Evolutionary conservation across 2,888 invertebrate genomes (phyloP), one percentile per base, ranked within the genome.

Genomic region (Oxystoma pomonae): DNA sequence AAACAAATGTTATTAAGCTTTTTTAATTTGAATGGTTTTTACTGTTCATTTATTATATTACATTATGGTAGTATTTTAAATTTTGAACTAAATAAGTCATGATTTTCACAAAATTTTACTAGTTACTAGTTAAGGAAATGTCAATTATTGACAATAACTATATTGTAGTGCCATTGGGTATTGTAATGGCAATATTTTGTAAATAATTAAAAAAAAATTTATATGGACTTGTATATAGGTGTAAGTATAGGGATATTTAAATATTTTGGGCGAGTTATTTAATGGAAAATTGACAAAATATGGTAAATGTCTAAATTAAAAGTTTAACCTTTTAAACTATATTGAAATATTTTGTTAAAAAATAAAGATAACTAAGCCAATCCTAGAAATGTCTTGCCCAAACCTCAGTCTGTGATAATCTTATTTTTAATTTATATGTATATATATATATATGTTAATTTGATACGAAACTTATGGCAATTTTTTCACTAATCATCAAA

Each of bases 321-420:
- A 7, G 35, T 7, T 35, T 35, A 7, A 7, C 35, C 5, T n/a
- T n/a, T n/a, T n/a, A n/a, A n/a, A n/a, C n/a, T n/a, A n/a, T n/a
- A n/a, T n/a, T n/a, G n/a, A n/a, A 53, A 53, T 53, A 53, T 53
- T 53, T 16, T 53, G 53, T 7, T 7, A 17, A 53, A 63, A 61
- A 60, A 65, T 67, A 56, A 71, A 72, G 69, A 69, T 67, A 67
- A 67, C 69, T 68, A 67, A 69, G 70, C 70, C 71, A 71, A 72
- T 76, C 75, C 76, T 76, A 72, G 69, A 73, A 73, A 70, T 76
- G 57, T 78, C 79, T 78, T 78, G 78, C 78, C 78, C 78, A 74
- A 70, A 68, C 64, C 73, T 52, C 58, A 58, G 68, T 76, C 80
- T 80, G 80, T 80, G 80, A 80, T 80, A 79, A 73, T 72, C 67